Base-by-base conservation (phyloP, 2,888 invertebrate genomes). In the Platycheirus rosarum region DNA sequence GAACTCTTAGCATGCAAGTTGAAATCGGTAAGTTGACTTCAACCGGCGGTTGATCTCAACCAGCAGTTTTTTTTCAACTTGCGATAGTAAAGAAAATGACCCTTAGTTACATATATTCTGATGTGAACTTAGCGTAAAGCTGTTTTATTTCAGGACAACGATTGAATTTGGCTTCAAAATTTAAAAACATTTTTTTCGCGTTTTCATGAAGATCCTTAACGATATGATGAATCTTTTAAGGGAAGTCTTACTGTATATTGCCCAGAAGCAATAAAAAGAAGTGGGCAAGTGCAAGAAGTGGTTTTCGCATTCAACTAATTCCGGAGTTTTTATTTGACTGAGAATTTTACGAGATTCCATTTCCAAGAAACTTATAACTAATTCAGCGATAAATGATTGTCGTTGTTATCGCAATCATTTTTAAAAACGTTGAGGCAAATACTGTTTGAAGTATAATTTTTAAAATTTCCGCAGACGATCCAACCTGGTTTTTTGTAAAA, bases 21-120 rank as follows among this genome's bases (percentile, higher is more conserved):
- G n/a, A n/a, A n/a, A n/a, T n/a, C n/a, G n/a, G n/a, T n/a, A n/a
- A n/a, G n/a, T n/a, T n/a, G n/a, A n/a, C n/a, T n/a, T n/a, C n/a
- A n/a, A n/a, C n/a, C n/a, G n/a, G n/a, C n/a, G n/a, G n/a, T n/a
- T n/a, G n/a, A n/a, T n/a, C n/a, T n/a, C n/a, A n/a, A n/a, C n/a
- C n/a, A n/a, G n/a, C n/a, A n/a, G n/a, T n/a, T n/a, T n/a, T n/a
- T n/a, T n/a, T n/a, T n/a, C n/a, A n/a, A n/a, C n/a, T n/a, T n/a
- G n/a, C n/a, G n/a, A n/a, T n/a, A n/a, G n/a, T n/a, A n/a, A n/a
- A n/a, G n/a, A n/a, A n/a, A n/a, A n/a, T n/a, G n/a, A n/a, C n/a
- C n/a, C n/a, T n/a, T n/a, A n/a, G 2, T 18, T 7, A 18, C 32
- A 53, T 63, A 42, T 73, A 73, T 63, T 73, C 73, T 13, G 18